Evolutionary conservation across 2,113 vertebrate genomes (phyloP), one percentile per base, ranked within the genome.

Genomic region (Brachirus orientalis): DNA sequence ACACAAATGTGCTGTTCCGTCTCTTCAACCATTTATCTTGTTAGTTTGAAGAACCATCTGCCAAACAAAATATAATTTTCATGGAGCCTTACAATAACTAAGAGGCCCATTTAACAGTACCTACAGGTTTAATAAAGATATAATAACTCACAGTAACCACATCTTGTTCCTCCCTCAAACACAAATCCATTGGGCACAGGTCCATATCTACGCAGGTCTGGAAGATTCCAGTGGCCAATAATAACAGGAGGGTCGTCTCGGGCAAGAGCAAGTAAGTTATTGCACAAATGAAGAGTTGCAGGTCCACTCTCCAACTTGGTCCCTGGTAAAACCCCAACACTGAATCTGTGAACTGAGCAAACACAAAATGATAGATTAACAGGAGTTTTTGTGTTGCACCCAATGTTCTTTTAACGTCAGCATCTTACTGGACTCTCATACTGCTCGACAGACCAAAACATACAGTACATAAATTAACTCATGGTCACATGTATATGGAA

Each of bases 101-200:
- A 28, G 28, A 28, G 2, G 28, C 28, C 16, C 46, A 45, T 45
- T 46, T 18, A 28, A 28, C 28, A 28, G 6, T 4, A 28, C 28
- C 3, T 28, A 28, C 28, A 28, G 6, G 28, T 3, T 3, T 28
- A 28, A 56, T 45, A 3, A 11, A 40, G 20, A 9, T 12, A 14
- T 4, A 7, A 16, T 47, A 45, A 97, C 97, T 98, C 89, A 99
- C 97, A 99, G 91, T 94, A 96, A 54, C 97, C 97, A 28, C 97
- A 99, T 82, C 97, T 94, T 20, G 97, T 97, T 56, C 98, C 98
- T 56, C 97, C 98, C 92, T 99, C 98, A 20, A 99, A 99, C 87
- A 98, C 97, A 67, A 99, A 99, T 28, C 98, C 97, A 0, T 94
- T 94, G 1, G 95, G 94, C 66, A 99, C 95, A 0, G 97, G 95